Base-by-base conservation (phyloP, 2,888 invertebrate genomes). In the Melangyna quadrimaculata region DNA sequence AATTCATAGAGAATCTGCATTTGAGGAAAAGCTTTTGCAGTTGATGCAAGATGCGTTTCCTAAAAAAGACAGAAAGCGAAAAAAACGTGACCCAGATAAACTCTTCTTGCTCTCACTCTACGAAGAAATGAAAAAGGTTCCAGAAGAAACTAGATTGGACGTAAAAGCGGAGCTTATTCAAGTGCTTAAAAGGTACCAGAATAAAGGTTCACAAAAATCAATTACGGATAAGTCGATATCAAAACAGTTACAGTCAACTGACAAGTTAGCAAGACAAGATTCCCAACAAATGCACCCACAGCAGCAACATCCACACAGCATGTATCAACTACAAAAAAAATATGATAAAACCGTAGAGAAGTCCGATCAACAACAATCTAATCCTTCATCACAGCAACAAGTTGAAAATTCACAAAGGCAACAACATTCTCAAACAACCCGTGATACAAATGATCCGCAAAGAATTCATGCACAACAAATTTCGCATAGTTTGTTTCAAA, bases 21-120 rank as follows among this genome's bases (percentile, higher is more conserved):
- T 91, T 65, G 91, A 91, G 65, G 91, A 91, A 53, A 91, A 91
- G 77, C 87, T 91, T 27, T 78, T 91, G 65, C 91, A 91, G 65
- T 90, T 91, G 32, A 91, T 91, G 91, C 91, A 91, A 65, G 91
- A 91, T 80, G 91, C 90, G 7, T 91, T 91, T 87, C 91, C 91
- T 14, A 91, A 91, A 71, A 91, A 90, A 73, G 91, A 90, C 77
- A 91, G 91, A 89, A 91, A 91, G 78, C 89, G 91, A 7, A 91
- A 91, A 81, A 91, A 90, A 70, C 91, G 91, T 7, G 91, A 91
- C 88, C 91, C 91, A 0, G 91, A 91, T 55, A 91, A 90, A 82
- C 88, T 91, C 0, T 91, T 91, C 72, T 84, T 91, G 2, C 88
- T 91, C 1, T 91, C 91, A 3, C 88, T 91, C 0, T 91, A 91